Evolutionary conservation across 2,888 invertebrate species (phyloP), one percentile per base, ranked within the genome.

Genomic region (Papilio elwesi): DNA sequence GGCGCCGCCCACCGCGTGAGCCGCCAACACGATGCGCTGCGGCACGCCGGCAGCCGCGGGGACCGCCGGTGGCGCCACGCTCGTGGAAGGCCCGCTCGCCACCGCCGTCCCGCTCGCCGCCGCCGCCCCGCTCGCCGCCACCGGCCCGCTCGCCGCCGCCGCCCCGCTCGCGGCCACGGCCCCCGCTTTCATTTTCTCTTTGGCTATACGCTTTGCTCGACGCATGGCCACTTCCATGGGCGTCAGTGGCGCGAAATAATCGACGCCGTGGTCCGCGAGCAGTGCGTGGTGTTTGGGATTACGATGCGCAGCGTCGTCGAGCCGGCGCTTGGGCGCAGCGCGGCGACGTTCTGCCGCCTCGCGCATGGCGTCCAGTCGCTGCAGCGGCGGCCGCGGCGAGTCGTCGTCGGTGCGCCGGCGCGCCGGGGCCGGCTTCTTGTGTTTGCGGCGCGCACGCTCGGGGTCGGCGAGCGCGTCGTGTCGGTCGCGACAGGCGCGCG

Each of bases 401-500:
- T 87, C 89, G 78, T 96, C 97, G 79, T 95, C 96, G 68, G 96
- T 93, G 51, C 96, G 94, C 63, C 97, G 96, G 55, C 97, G 96
- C n/a, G 97, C 96, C 15, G 97, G 84, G 71, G 86, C 82, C 82
- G 87, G 85, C 85, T 98, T 98, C 65, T 96, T 95, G 88, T 98
- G 98, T 92, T 98, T 98, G 98, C 98, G 84, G 97, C 97, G 64
- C 97, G 97, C 97, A 47, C 97, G 96, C 94, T 81, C 98, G 94
- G 98, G 98, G 79, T 98, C 96, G 79, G 98, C 96, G 26, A 97
- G 96, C 77, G 96, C 95, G 87, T 99, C 99, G 89, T 98, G 99
- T 49, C 99, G 96, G 85, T 96, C 96, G 80, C 97, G 96, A 87
- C 99, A 99, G 87, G 98, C 98, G 84, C 98, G 97, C 16, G 98